Conservation (phyloP, 2,888 invertebrate species). For the Aporophyla lueneburgensis region DNA sequence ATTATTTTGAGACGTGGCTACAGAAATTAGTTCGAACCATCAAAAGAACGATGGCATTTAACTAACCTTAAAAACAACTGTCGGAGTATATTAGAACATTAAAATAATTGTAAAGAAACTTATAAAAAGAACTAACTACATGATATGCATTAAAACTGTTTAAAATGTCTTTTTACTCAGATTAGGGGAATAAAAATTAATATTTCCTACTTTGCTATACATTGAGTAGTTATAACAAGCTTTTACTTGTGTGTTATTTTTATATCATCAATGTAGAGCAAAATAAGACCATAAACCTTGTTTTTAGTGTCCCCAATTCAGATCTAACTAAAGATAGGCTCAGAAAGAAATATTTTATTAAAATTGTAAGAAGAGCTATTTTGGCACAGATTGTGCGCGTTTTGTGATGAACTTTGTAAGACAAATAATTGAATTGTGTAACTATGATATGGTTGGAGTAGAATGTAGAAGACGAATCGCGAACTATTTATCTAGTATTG, state of each 20-base stretch:
- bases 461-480: no score
- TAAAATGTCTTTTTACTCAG: conserved; percentile 50
- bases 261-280: neutral
- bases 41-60: conserved; percentile 2
- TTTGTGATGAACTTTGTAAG: conserved; percentile 15
- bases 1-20: conserved; percentile 42
- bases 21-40: neutral
- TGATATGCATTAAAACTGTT: conserved; percentile 68
- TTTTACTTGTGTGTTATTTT: neutral
- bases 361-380: neutral
- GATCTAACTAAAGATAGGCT: conserved; percentile 26
- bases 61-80: conserved; percentile 38
- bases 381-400: conserved; percentile 4
- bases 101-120: conserved; percentile 46
- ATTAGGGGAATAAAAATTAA: conserved; percentile 4
- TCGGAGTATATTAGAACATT: conserved; percentile 40
- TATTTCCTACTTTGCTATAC: neutral
- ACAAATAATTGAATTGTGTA: conserved; percentile 1
- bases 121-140: conserved; percentile 57
- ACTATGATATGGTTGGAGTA: neutral
- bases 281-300: neutral
- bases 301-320: conserved; percentile 4
- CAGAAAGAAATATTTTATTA: neutral
- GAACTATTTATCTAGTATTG: neutral
- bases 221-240: neutral